A percentile compares a stretch with the other conserved stretches of the same genome.
Evolutionary conservation across 2,113 vertebrate species (phyloP).

Genomic region (Phoenicopterus ruber): DNA sequence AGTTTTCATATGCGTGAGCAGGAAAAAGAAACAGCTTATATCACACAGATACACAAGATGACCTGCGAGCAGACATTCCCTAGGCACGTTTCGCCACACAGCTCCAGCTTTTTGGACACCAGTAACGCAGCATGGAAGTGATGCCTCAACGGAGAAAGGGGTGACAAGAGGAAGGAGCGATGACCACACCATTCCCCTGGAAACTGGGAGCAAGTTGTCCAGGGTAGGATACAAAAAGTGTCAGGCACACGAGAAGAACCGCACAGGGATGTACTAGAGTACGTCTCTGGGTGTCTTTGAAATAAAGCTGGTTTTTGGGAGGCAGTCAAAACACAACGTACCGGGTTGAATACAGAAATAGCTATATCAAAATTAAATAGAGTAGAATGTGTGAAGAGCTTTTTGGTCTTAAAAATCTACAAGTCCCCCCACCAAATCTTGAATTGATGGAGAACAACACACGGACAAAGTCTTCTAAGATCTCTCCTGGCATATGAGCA

Average conservation of each 20-base stretch:
- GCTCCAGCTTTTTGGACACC: not conserved
- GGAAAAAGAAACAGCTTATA: not conserved
- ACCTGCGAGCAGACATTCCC: not conserved
- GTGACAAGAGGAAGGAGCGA: not conserved
- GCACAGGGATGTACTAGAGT: not conserved
- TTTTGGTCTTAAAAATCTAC: not conserved
- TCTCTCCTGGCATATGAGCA: not conserved
- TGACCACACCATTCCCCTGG: not conserved
- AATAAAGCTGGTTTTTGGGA: not conserved
- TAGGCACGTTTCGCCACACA: not conserved
- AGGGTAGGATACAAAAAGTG: not conserved
- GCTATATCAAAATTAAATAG: not conserved
- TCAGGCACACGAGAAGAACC: rapidly evolving
- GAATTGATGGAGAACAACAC: not conserved
- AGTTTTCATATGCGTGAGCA: not conserved
- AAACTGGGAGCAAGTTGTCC: not conserved
- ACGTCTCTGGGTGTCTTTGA: not conserved
- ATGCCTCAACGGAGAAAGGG: not conserved
- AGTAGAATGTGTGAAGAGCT: not conserved
- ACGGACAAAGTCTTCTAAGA: not conserved
- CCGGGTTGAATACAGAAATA: not conserved
- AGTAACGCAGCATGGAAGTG: rapidly evolving
- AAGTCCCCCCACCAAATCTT: not conserved
- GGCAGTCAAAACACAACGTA: not conserved
- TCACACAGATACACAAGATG: not conserved